Evolutionary conservation across 2,888 invertebrate genomes (phyloP), one percentile per base, ranked within the genome.

Genomic region (Orchestes rusci): DNA sequence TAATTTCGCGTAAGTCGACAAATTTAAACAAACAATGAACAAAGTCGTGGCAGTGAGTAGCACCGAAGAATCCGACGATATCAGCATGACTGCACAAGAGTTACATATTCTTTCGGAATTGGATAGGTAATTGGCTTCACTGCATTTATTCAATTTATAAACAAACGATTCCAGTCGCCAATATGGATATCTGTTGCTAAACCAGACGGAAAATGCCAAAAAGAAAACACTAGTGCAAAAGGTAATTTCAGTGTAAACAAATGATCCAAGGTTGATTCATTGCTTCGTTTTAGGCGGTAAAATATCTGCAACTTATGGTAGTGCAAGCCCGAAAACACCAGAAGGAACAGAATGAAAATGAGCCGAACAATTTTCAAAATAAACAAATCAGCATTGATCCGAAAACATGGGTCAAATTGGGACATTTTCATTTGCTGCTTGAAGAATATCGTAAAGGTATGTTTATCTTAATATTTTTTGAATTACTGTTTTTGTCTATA

Each of bases 391-490:
- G 80, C 58, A 85, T 90, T 54, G 88, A 92, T 69, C 86, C 90
- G 1, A 84, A 88, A 67, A 89, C 94, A 2, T 95, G 87, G 69
- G 91, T 93, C 63, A 92, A 94, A 71, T 72, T 97, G 41, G 97
- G 97, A 2, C 96, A 97, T 72, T 86, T 96, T 61, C 91, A 95
- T 70, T 75, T 97, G 20, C 73, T 97, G 2, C 72, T 95, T 13
- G 92, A 92, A 68, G 92, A 97, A 64, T 95, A 87, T 73, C 77
- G 84, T 19, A 94, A 95, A 86, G 94, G 96, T 95, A 74, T 57
- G 4, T 12, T 31, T 23, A 5, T 23, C 10, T 10, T 23, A 10
- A 23, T 10, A 5, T 23, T n/a, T n/a, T n/a, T n/a, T n/a, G n/a
- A n/a, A n/a, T n/a, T n/a, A n/a, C n/a, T n/a, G n/a, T n/a, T n/a